Evolutionary conservation across 2,113 vertebrate species (phyloP).

Genomic region (Lepus timidus): DNA sequence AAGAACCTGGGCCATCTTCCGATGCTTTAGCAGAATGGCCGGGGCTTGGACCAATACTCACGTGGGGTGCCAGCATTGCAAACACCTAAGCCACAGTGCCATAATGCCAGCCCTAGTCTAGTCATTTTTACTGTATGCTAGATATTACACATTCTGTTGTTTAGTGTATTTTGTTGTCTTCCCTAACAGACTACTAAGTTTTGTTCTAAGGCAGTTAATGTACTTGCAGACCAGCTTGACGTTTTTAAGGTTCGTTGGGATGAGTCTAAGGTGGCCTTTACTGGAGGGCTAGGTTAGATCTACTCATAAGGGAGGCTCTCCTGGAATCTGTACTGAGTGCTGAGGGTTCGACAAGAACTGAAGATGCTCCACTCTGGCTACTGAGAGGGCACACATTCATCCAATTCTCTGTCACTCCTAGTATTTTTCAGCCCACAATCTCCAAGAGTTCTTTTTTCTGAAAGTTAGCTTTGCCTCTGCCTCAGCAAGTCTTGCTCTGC

Average conservation of each 20-base stretch:
- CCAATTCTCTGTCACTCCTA: neutral
- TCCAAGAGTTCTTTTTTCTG: neutral
- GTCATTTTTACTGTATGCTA: neutral
- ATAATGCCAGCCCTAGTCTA: neutral
- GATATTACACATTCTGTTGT: neutral
- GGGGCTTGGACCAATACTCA: no score
- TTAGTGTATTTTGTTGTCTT: neutral
- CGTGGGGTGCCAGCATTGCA: no score
- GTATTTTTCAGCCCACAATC: neutral
- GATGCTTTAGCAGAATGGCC: no score
- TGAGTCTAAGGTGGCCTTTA: neutral
- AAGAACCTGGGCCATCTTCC: no score
- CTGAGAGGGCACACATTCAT: neutral
- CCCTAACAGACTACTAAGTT: neutral
- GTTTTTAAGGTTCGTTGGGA: neutral
- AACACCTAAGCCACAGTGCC: no score
- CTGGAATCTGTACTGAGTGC: neutral
- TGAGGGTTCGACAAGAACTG: neutral
- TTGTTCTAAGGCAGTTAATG: constrained; percentile 27
- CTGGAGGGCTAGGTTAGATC: neutral
- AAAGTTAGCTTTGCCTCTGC: neutral
- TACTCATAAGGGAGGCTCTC: neutral
- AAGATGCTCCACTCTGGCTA: neutral
- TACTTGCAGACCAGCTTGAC: neutral
- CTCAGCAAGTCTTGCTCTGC: neutral